Evolutionary conservation across 2,113 vertebrate species (phyloP), one percentile per base, ranked within the genome.

Genomic region (Bothrops jararaca): DNA sequence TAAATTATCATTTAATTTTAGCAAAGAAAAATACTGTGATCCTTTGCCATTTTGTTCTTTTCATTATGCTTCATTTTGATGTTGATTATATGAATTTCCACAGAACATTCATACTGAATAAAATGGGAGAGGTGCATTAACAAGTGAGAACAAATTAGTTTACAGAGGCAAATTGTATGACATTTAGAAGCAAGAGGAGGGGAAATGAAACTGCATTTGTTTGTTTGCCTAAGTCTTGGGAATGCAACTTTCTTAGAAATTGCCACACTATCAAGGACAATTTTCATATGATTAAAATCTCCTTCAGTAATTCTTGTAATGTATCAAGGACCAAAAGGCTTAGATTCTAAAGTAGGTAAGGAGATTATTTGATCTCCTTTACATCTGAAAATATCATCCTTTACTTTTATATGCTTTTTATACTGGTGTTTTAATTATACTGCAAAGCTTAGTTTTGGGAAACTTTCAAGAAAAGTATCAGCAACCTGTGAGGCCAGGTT

Each of bases 1-100:
- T 87, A 96, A 95, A 96, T 97, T 96, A 97, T 91, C 86, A 87
- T 15, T 96, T 94, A 12, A 90, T 95, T 94, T 95, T 91, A 93
- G 95, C 45, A 94, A 95, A 95, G 95, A 52, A 52, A 90, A 91
- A 34, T 10, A 34, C 18, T 10, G 24, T 90, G 88, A 86, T 86
- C 89, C 39, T 92, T 92, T 95, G 88, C 88, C 86, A 89, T 42
- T 92, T 92, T 95, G 95, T 95, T 95, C 94, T 95, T 96, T 96
- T 96, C 96, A 96, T 94, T 91, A 90, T 92, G 85, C 91, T 92
- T 90, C 93, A 53, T 94, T 95, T 74, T 88, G 90, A 15, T 24
- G n/a, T 91, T 94, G 94, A 94, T 69, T 91, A 91, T 94, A 95
- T 95, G 95, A 96, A 96, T 96, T 95, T 92, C 91, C 92, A 94